phyloP scores from a whole-genome alignment of 2,113 vertebrate genomes.

The Zosterops pallidus region DNA sequence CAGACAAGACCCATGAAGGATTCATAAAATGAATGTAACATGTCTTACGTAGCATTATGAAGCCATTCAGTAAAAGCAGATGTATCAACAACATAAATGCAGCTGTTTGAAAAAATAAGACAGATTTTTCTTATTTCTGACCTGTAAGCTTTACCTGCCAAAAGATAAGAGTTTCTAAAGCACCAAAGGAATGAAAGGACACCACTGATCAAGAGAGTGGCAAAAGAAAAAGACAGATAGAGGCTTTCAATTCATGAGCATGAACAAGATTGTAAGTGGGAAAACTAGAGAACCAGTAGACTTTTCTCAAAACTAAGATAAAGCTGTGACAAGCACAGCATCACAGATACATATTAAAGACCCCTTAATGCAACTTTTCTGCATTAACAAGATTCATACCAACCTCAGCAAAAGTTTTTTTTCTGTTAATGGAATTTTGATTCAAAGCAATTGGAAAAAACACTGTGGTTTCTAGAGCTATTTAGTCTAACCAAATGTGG shows the following conservation, averaged over 20 bases:
- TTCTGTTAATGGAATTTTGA: conserved; percentile 8
- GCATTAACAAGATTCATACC: conserved; percentile 36
- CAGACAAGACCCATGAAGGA: background rate
- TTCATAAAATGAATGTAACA: background rate
- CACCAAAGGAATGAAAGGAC: background rate
- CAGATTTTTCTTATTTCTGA: background rate
- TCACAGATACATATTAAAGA: background rate
- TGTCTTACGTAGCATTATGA: background rate
- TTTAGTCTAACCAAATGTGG: conserved; percentile 51
- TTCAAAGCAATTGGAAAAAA: conserved; percentile 62
- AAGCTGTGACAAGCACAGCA: background rate
- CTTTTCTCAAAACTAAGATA: background rate
- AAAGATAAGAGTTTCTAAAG: background rate
- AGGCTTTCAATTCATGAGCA: background rate
- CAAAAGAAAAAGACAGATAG: background rate
- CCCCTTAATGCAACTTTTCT: background rate
- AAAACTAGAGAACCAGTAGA: background rate
- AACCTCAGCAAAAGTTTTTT: background rate
- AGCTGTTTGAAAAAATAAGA: background rate
- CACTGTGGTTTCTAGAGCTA: conserved; percentile 33
- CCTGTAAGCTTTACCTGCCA: background rate
- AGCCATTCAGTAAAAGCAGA: background rate
- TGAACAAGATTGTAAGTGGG: background rate
- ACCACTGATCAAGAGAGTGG: background rate
- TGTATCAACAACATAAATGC: background rate